Evolutionary conservation across 1,140 invertebrate genomes (phyloP).

Genomic region (Octopus sinensis): DNA sequence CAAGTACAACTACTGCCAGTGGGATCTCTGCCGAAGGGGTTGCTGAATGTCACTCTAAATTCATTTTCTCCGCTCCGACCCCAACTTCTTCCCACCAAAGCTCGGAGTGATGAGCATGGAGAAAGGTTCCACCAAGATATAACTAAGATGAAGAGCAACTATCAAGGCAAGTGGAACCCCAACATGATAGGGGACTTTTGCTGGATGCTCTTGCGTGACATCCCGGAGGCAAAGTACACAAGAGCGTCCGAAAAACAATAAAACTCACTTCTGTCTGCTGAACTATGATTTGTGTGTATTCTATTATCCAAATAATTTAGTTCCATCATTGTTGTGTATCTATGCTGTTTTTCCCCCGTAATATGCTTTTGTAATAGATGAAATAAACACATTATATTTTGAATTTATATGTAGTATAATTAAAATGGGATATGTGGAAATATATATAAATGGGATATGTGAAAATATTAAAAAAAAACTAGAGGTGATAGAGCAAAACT

Average conservation of each 20-base stretch:
- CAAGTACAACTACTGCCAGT: no score
- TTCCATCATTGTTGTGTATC: background rate
- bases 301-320: background rate
- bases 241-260: background rate
- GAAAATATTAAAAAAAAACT: background rate
- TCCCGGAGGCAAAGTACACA: background rate
- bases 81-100: background rate
- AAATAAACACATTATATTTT: no score
- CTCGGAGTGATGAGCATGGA: background rate
- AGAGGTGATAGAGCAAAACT: background rate
- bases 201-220: background rate
- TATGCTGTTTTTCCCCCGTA: background rate
- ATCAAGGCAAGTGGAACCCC: background rate
- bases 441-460: background rate
- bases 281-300: background rate
- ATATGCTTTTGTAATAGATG: no score
- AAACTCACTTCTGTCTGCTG: background rate
- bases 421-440: background rate
- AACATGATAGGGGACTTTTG: background rate
- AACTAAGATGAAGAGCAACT: background rate
- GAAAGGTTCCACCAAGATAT: background rate
- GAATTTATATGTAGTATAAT: no score
- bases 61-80: no score
- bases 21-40: no score
- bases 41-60: no score